Evolutionary conservation across 1,140 invertebrate species (phyloP).

Genomic region (Agrypnia vestita): DNA sequence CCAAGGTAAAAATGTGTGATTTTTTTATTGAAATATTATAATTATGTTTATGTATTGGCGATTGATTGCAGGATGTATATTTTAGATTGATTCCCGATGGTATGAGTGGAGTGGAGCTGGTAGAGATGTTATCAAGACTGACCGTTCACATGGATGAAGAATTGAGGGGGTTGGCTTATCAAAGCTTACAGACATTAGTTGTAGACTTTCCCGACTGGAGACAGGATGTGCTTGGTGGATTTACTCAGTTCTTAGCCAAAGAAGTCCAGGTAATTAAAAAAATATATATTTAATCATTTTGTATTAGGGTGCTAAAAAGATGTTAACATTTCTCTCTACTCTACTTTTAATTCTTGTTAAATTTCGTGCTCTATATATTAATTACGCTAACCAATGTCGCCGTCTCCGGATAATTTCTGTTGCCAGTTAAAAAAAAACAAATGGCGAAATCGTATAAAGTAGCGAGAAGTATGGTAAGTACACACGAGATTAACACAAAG

Average conservation of each 20-base stretch:
- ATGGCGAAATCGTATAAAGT: too few species aligned
- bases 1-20: constrained; percentile 75
- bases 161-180: constrained; percentile 91
- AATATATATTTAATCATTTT: not conserved
- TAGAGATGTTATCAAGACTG: constrained; percentile 91
- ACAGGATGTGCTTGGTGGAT: constrained; percentile 94
- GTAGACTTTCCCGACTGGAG: constrained; percentile 98
- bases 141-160: constrained; percentile 96
- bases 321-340: too few species aligned
- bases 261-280: constrained; percentile 82
- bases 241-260: constrained; percentile 94
- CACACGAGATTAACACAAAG: too few species aligned
- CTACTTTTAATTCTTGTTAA: too few species aligned
- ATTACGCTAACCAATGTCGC: too few species aligned
- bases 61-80: not conserved
- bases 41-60: not conserved
- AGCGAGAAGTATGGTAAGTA: too few species aligned
- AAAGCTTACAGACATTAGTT: constrained; percentile 96
- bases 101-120: constrained; percentile 93
- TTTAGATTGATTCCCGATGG: constrained; percentile 94
- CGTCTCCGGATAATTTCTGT: too few species aligned
- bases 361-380: too few species aligned
- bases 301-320: not conserved
- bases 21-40: constrained; percentile 1
- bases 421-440: too few species aligned